Evolutionary conservation across 2,888 invertebrate species (phyloP).

Genomic region (Callosobruchus maculatus): DNA sequence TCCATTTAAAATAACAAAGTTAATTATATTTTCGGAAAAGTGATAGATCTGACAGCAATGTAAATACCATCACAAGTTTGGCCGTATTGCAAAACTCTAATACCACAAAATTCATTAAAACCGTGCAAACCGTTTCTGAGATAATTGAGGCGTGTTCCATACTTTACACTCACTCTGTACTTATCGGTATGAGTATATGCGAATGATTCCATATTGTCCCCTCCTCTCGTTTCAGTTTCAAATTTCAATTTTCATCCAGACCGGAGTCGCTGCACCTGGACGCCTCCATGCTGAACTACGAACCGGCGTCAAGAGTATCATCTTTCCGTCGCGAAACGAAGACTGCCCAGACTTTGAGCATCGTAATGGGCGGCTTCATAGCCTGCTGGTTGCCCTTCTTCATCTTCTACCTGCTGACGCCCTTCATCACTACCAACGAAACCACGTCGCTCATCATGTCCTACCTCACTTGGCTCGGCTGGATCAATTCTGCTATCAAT

Average conservation of each 20-base stretch:
- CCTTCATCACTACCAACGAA: slow-evolving; percentile 67
- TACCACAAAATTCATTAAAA: no score
- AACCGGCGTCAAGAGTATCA: slow-evolving; percentile 56
- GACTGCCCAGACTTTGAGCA: slow-evolving; percentile 81
- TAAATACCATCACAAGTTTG: no score
- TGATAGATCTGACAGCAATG: no score
- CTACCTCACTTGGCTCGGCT: slow-evolving; percentile 81
- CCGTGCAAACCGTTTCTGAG: no score
- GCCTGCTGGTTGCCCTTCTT: slow-evolving; percentile 89
- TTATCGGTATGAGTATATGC: no score
- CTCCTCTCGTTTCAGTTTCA: background rate
- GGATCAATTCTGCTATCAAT: slow-evolving; percentile 88
- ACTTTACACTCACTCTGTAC: no score
- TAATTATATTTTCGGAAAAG: no score
- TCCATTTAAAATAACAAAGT: no score
- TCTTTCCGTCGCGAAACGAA: slow-evolving; percentile 77
- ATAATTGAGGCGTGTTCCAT: no score
- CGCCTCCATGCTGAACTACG: slow-evolving; percentile 54
- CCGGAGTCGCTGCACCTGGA: slow-evolving; percentile 56
- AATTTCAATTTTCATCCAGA: slow-evolving; percentile 28
- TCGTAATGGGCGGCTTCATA: slow-evolving; percentile 84
- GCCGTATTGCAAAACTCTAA: no score
- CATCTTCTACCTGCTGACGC: slow-evolving; percentile 74
- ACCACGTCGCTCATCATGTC: slow-evolving; percentile 59
- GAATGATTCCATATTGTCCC: no score